phyloP scores from a whole-genome alignment of 2,113 vertebrate species.

The Motacilla alba region DNA sequence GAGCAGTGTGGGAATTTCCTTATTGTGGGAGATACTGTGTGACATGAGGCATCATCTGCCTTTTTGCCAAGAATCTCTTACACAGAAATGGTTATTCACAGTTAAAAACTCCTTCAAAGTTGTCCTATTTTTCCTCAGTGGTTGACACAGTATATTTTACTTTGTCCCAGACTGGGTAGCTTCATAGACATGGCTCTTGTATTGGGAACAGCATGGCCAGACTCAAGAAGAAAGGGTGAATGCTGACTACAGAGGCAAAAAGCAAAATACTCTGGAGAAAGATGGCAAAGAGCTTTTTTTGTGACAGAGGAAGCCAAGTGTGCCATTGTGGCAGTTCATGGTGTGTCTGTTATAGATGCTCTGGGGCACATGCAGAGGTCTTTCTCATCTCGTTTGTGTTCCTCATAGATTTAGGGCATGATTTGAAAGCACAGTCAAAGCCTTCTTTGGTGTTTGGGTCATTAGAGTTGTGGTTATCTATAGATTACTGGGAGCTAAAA shows the following conservation, averaged over 20 bases:
- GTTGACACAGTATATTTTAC: not conserved
- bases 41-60: not conserved
- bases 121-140: not conserved
- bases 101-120: not conserved
- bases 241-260: not conserved
- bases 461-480: not conserved
- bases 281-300: not conserved
- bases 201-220: not conserved
- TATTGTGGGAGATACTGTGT: not conserved
- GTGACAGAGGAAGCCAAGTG: not conserved
- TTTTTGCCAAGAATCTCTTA: not conserved
- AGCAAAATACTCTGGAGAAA: not conserved
- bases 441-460: not conserved
- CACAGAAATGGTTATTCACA: not conserved
- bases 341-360: not conserved
- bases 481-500: not conserved
- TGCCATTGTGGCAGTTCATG: not conserved
- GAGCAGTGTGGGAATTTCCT: not conserved
- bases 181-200: not conserved
- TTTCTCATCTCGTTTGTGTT: not conserved
- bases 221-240: not conserved
- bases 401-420: not conserved
- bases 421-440: not conserved
- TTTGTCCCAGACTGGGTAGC: not conserved
- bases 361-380: accelerated